Base-by-base conservation (phyloP, 2,888 invertebrate species). In the Apamea sordens region DNA sequence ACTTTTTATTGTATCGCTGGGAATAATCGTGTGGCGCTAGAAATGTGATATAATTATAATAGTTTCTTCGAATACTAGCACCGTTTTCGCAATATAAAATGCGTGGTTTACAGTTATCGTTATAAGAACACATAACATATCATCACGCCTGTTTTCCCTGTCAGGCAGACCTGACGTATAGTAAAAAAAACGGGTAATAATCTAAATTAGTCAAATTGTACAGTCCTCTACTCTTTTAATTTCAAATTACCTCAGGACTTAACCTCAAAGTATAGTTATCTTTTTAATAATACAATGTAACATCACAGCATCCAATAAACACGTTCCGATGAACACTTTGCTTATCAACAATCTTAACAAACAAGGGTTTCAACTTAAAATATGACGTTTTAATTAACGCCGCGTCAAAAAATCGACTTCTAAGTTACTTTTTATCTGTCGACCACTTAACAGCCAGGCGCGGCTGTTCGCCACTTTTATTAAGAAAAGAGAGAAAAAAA, bases 351-450 rank as follows among this genome's bases (percentile, higher is more conserved):
- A 88, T 87, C 84, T 82, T 70, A 41, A 78, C 76, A 74, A 90
- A 91, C 91, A 90, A 90, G 89, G 88, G 80, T 88, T 89, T 85
- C 79, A 77, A 89, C 86, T 91, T 89, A 87, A 90, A 91, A 88
- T 88, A 89, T 90, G 92, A 92, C 90, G 79, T 91, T 92, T 91
- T 91, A 92, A 93, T 92, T 92, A 92, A 87, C 71, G 76, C 41
- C 53, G 70, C 79, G 88, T 91, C 91, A 89, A 87, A 90, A 89
- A 89, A 76, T 82, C 71, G 82, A 90, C 88, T 89, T 90, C 89
- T 91, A 92, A 92, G 84, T 89, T 86, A 81, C 82, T 87, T 89
- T 91, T 91, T 91, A 88, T 89, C 50, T 32, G 77, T 73, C 82
- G 72, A 73, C 88, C 88, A 90, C 89, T 88, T 90, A 90, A 77